Evolutionary conservation across 1,140 invertebrate species (phyloP).

Genomic region (Teleogryllus occipitalis): DNA sequence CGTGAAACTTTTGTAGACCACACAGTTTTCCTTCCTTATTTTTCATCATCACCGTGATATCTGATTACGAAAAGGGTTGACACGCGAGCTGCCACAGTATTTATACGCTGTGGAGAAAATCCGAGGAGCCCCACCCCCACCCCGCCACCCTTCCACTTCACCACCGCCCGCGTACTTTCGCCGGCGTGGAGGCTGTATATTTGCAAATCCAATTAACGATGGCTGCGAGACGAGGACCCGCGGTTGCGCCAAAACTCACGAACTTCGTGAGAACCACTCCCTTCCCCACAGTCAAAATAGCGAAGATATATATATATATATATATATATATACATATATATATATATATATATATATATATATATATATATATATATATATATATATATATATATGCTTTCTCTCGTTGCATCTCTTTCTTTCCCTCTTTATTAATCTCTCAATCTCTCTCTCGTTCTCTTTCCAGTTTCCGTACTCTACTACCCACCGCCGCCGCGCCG

Average conservation of each 20-base stretch:
- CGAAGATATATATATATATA: too few relatives aligned
- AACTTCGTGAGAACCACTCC: background rate
- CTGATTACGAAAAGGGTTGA: background rate
- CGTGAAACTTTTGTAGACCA: background rate
- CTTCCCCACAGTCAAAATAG: background rate
- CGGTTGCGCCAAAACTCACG: background rate
- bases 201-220: background rate
- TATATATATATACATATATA: too few relatives aligned
- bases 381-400: too few relatives aligned
- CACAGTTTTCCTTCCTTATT: background rate
- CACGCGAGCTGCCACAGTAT: background rate
- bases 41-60: background rate
- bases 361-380: too few relatives aligned
- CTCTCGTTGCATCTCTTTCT: too few relatives aligned
- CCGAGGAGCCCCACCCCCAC: too few relatives aligned
- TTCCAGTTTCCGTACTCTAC: too few relatives aligned
- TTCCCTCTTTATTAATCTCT: too few relatives aligned
- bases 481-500: too few relatives aligned
- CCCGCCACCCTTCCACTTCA: background rate
- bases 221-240: background rate
- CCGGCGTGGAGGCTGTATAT: background rate
- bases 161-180: too few relatives aligned
- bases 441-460: too few relatives aligned
- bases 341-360: too few relatives aligned
- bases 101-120: background rate